Percentiles rank a stretch among this genome's conserved stretches.
Conservation (phyloP, 2,888 invertebrate genomes). For the Frankliniella intonsa region DNA sequence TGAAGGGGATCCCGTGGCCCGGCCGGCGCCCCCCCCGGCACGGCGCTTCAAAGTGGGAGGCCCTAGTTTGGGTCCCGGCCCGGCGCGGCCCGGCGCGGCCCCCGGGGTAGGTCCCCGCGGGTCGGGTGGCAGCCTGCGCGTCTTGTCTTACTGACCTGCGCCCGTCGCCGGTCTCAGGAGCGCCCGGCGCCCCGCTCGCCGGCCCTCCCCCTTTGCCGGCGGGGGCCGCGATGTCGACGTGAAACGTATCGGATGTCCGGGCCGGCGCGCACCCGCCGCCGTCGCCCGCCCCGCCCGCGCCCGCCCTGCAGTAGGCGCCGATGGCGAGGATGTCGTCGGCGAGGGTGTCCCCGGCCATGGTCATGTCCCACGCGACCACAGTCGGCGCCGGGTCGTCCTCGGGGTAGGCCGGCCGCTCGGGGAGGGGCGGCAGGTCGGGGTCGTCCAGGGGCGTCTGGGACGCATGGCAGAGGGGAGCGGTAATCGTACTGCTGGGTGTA, state of each 20-base stretch:
- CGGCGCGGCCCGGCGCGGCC: too few species aligned
- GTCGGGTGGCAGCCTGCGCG: too few species aligned
- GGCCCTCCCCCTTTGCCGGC: too few species aligned
- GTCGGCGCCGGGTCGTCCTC: not conserved
- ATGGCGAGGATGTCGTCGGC: constrained; percentile 6
- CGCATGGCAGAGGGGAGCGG: not conserved
- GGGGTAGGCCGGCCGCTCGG: not conserved
- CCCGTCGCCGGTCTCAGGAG: too few species aligned
- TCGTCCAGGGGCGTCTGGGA: not conserved
- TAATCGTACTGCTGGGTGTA: too few species aligned
- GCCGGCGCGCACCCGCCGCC: not conserved
- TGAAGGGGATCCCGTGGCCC: not conserved
- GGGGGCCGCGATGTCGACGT: not conserved
- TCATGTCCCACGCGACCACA: not conserved
- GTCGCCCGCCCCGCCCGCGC: not conserved
- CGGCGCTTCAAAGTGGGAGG: not conserved
- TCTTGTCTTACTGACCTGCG: too few species aligned
- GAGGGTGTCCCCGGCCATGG: not conserved
- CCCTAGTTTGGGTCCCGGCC: too few species aligned
- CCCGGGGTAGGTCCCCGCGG: too few species aligned
- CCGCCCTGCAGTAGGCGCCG: not conserved
- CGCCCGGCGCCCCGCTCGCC: too few species aligned
- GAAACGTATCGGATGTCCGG: not conserved
- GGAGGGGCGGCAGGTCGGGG: not conserved
- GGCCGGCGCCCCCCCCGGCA: not conserved